Conservation (phyloP, 1,140 invertebrate species). For the Apis dorsata region DNA sequence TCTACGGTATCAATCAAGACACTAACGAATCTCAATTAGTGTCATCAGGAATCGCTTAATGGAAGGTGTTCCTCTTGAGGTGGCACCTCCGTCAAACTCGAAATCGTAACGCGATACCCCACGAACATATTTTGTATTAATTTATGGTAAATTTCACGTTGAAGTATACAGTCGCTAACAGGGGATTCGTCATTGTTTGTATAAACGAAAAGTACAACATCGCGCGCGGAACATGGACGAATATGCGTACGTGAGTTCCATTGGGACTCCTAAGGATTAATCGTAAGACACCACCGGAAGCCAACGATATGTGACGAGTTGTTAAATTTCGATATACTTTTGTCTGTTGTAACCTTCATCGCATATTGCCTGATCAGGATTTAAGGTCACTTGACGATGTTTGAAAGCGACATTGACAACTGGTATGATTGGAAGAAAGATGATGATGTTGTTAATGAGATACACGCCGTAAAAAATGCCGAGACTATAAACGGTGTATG, state of each 20-base stretch:
- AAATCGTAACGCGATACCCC: not conserved
- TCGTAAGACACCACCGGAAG: not conserved
- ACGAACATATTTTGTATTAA: not conserved
- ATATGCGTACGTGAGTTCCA: slow-evolving; percentile 15
- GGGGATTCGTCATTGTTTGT: slow-evolving; percentile 56
- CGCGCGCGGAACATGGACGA: slow-evolving; percentile 51
- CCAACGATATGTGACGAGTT: slow-evolving; percentile 36
- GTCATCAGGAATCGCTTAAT: slow-evolving; percentile 9
- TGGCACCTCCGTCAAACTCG: not conserved
- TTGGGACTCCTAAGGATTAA: slow-evolving; percentile 1
- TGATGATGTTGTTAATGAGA: slow-evolving; percentile 11
- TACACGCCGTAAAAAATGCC: too few species aligned
- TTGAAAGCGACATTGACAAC: slow-evolving; percentile 61
- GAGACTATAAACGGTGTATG: not conserved
- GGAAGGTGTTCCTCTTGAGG: not conserved
- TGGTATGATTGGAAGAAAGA: slow-evolving; percentile 43
- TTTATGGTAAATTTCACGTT: not conserved
- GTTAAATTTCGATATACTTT: slow-evolving; percentile 24
- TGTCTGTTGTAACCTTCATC: slow-evolving; percentile 18
- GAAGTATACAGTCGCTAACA: not conserved
- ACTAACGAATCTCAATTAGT: not conserved
- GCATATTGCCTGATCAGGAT: slow-evolving; percentile 15
- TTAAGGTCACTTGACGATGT: slow-evolving; percentile 50
- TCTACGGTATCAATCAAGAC: not conserved
- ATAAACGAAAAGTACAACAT: slow-evolving; percentile 46